Base-by-base conservation (phyloP, 1,140 invertebrate genomes). In the Panulirus ornatus region DNA sequence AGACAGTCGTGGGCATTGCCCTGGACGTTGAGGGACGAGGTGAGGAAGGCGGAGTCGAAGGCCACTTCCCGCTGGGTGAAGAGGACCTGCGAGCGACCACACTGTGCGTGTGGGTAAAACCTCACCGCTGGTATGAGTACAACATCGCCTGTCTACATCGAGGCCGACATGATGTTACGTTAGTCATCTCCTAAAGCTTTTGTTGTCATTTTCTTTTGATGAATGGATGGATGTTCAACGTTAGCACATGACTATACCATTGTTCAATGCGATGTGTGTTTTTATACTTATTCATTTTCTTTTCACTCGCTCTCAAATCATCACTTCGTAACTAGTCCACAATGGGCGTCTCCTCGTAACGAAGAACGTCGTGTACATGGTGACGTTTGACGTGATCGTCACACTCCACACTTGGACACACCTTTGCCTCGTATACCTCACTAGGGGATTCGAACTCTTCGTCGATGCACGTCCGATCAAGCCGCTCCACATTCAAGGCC, bases 31-130 rank as follows among this genome's bases (percentile, higher is more conserved):
- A 73, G n/a, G 70, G 38, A 22, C 5, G 30, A 30, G 70, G 19
- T 8, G 30, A 11, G 22, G 58, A 66, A 16, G 81, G 19, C 6
- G 34, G 30, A 6, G 81, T 66, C 54, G 1, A 36, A 3, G 54
- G 51, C 16, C n/a, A 83, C 81, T 38, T 83, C 30, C 22, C 3
- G 2, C 34, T 83, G 16, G 54, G 54, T 19, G 54, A 83, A n/a
- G n/a, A n/a, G 14, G 81, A 63, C 54, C 81, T 40, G 30, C 14
- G 66, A 0, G 54, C 30, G 16, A 38, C 54, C 81, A 83, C 81
- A 14, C 30, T 66, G 9, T 83, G 81, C n/a, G 30, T 83, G 36
- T 83, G 81, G 81, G 8, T 83, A 0, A 83, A 83, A 16, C 81
- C 34, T 40, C 38, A 22, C 11, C 27, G 27, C 9, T 34, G 14